A percentile compares a stretch with the other conserved stretches of the same genome.
Evolutionary conservation across 2,797 vertebrate genomes (phyloP).

Genomic region (Oreochromis mossambicus): DNA sequence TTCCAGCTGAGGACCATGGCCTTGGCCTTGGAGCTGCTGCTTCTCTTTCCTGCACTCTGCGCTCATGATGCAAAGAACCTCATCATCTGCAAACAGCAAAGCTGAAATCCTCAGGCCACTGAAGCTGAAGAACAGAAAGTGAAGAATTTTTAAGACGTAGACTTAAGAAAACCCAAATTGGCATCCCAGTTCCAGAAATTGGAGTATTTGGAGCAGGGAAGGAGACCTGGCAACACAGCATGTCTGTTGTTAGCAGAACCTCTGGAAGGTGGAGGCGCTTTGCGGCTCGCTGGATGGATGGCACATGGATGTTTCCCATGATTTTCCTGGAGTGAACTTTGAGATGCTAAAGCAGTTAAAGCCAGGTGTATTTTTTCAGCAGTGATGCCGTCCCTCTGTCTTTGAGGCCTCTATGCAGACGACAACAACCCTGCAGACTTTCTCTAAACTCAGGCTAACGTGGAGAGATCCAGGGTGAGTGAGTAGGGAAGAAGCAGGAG

Average conservation of each 20-base stretch:
- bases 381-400: not conserved
- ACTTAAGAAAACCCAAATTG: not conserved
- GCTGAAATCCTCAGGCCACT: not conserved
- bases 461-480: not conserved
- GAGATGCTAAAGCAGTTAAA: not conserved
- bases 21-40: not conserved
- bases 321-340: not conserved
- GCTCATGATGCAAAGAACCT: not conserved
- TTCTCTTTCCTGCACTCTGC: not conserved
- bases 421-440: fast-evolving
- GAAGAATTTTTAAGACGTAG: not conserved
- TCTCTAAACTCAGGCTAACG: not conserved
- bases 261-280: not conserved
- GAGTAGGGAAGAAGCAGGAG: not conserved
- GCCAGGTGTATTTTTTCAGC: not conserved
- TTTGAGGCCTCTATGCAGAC: not conserved
- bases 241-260: not conserved
- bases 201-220: not conserved
- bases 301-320: not conserved
- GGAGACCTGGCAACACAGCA: not conserved
- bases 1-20: not conserved
- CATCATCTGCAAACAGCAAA: not conserved
- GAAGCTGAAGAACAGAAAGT: not conserved
- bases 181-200: not conserved
- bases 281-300: not conserved